Percentiles rank a stretch among this genome's conserved stretches.
phyloP scores from a whole-genome alignment of 2,113 vertebrate species.

The Myiagra hebetior region DNA sequence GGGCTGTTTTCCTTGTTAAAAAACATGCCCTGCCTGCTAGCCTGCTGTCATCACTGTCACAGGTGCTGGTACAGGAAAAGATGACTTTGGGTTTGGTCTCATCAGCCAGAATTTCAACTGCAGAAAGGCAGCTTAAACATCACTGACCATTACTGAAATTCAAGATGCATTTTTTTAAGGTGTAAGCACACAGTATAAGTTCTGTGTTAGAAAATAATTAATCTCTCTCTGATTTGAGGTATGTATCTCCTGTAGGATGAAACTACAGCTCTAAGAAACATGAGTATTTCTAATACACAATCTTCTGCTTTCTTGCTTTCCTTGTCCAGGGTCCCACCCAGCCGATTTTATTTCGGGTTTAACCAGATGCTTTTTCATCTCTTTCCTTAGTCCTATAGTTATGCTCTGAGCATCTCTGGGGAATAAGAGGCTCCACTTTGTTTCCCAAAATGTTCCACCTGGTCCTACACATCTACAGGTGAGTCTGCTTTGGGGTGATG shows the following conservation, averaged over 20 bases:
- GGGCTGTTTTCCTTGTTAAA: neutral
- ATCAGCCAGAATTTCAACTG: neutral
- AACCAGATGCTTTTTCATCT: neutral
- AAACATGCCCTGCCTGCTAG: neutral
- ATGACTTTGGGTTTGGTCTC: neutral
- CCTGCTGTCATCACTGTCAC: accelerated
- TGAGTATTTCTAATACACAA: accelerated
- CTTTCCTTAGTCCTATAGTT: neutral
- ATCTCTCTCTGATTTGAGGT: neutral
- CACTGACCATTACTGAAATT: neutral
- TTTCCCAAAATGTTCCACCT: neutral
- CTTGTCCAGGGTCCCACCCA: accelerated
- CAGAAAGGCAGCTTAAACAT: neutral
- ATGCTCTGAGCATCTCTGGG: neutral
- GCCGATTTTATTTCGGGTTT: neutral
- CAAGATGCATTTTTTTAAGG: neutral
- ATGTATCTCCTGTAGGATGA: neutral
- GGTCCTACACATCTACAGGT: neutral
- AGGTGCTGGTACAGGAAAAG: neutral
- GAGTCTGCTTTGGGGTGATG: neutral
- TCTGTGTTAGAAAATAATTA: neutral
- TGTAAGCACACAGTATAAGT: neutral
- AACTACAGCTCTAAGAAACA: neutral
- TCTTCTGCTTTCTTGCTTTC: neutral
- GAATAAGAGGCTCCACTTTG: neutral